Conservation (phyloP, 2,113 vertebrate genomes). For the Corythaixoides concolor region DNA sequence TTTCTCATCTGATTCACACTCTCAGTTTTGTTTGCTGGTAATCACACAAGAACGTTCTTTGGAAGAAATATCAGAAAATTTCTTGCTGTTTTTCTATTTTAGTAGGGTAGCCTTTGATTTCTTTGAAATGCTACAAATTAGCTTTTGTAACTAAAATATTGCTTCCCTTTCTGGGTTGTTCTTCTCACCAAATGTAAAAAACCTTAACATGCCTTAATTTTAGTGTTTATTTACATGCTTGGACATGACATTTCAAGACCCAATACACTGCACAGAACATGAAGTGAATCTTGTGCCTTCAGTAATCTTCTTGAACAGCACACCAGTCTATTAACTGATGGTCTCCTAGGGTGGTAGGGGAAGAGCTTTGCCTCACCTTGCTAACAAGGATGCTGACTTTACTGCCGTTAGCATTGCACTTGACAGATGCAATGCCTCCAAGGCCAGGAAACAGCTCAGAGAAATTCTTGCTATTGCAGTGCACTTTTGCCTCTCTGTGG, state of each 20-base stretch:
- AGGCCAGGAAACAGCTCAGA: constrained; percentile 78
- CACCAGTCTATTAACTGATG: neutral
- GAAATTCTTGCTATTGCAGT: constrained; percentile 86
- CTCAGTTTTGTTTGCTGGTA: neutral
- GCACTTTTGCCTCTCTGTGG: constrained; percentile 90
- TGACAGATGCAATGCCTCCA: constrained; percentile 82
- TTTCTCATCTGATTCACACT: neutral
- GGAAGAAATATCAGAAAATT: neutral
- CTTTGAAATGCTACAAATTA: neutral
- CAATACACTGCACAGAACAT: neutral
- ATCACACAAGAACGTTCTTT: neutral
- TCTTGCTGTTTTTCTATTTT: neutral
- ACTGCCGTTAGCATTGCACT: constrained; percentile 86
- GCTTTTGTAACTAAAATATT: neutral
- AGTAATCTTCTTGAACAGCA: neutral
- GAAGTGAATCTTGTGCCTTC: neutral
- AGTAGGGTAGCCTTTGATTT: neutral
- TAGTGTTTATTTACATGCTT: neutral
- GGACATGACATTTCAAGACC: neutral
- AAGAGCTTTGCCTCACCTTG: constrained; percentile 76
- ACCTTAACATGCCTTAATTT: neutral
- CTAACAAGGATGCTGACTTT: constrained; percentile 89
- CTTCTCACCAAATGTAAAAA: neutral
- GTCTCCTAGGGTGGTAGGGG: accelerated
- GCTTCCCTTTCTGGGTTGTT: neutral